Base-by-base conservation (phyloP, 2,113 vertebrate species). In the Laterallus jamaicensis region DNA sequence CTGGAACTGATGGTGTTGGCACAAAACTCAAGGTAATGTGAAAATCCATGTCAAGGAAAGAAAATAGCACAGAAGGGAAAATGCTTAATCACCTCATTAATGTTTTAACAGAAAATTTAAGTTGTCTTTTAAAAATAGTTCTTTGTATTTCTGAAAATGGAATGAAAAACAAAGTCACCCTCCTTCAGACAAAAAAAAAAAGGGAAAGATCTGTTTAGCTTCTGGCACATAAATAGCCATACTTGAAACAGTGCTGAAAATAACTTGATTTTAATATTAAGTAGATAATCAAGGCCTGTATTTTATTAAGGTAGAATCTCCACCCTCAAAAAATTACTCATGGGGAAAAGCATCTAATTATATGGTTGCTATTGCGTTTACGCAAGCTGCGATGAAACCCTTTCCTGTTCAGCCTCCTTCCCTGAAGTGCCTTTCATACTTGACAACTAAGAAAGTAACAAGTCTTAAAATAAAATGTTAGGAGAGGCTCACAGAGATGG, bases 1-100 rank as follows among this genome's bases (percentile, higher is more conserved):
- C 99, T 77, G 99, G 99, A 69, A 99, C 99, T 11, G 99, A 99
- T 35, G 99, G 99, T 15, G 99, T 99, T 31, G 99, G 99, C 59
- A 99, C 99, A 40, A 99, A 99, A 92, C 99, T 99, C 24, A 99
- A 99, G 99, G 99, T 99, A 97, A 97, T 68, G 15, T n/a, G 59
- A 88, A 56, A 93, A 73, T 47, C 24, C 15, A 2, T 9, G 9
- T 47, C 58, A 63, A 25, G 29, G 85, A 60, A 86, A 66, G 82
- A n/a, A 47, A 80, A 50, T 32, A 64, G 25, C 55, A 44, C 54
- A 60, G 66, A 28, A 68, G 37, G 42, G 58, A n/a, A 94, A 74
- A 50, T 21, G 32, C 29, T 56, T 74, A 50, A 59, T 59, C 37
- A n/a, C 10, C 15, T 44, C 15, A 18, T 21, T 75, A 35, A 50